A percentile compares a stretch with the other conserved stretches of the same genome.
These are phyloP conservation scores for Criorhina ranunculi DNA, from an alignment of 2,888 invertebrate species.

Conservation along the genomic window DNA sequence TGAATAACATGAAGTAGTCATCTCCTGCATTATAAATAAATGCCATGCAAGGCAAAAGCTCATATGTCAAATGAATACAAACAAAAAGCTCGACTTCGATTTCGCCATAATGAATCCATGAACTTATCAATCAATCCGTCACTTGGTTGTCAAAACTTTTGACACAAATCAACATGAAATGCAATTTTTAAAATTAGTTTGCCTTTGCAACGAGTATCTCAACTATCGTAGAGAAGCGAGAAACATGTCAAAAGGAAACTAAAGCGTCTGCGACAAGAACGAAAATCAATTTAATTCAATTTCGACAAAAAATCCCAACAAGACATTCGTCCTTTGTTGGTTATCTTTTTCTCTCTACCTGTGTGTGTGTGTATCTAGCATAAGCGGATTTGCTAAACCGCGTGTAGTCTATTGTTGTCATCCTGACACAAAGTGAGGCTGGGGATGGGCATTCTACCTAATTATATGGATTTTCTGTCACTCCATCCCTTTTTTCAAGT, in stretches of 20 bases:
- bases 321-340: conserved; percentile 38
- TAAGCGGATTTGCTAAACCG: conserved; percentile 35
- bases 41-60: conserved; percentile 20
- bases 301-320: conserved; percentile 50
- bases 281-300: conserved; percentile 69
- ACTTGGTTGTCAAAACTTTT: conserved; percentile 51
- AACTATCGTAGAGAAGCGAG: conserved; percentile 19
- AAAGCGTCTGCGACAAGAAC: conserved; percentile 29
- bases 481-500: background rate
- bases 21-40: too few relatives aligned
- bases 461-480: conserved; percentile 9
- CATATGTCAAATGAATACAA: conserved; percentile 26
- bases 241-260: conserved; percentile 15
- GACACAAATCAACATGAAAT: conserved; percentile 68
- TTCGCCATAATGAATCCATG: conserved; percentile 15
- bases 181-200: conserved; percentile 49
- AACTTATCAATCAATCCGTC: conserved; percentile 53
- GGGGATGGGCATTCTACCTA: conserved; percentile 19
- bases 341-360: background rate
- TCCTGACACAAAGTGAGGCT: background rate
- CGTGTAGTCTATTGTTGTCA: conserved; percentile 21
- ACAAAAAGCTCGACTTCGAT: conserved; percentile 28
- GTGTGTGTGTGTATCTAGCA: background rate
- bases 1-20: conserved; percentile 1
- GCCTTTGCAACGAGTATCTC: background rate